phyloP scores from a whole-genome alignment of 2,113 vertebrate species.

The Ramphastos sulfuratus region DNA sequence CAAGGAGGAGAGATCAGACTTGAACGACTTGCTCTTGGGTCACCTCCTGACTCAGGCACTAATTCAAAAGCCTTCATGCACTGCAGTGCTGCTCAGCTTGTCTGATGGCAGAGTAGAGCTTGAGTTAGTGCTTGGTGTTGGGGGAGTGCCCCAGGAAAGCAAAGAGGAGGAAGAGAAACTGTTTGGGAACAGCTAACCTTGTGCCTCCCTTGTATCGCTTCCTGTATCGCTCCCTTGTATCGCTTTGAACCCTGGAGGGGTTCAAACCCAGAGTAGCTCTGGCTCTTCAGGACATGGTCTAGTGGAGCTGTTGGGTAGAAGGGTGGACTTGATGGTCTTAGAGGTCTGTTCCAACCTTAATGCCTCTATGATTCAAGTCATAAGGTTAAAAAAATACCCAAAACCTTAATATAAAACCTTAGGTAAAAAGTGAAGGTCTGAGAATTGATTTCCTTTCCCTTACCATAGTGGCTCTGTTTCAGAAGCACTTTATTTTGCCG shows the following conservation, averaged over 20 bases:
- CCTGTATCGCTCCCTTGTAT: background rate
- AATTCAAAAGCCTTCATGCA: background rate
- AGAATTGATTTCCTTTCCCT: background rate
- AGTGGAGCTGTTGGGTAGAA: no score
- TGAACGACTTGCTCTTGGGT: background rate
- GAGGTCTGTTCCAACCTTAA: no score
- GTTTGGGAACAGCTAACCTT: background rate
- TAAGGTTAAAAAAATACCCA: background rate
- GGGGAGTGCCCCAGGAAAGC: background rate
- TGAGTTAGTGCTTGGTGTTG: background rate
- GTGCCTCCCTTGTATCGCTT: background rate
- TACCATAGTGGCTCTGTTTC: background rate
- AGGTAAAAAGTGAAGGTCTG: background rate
- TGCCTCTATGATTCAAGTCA: background rate
- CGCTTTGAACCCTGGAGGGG: no score
- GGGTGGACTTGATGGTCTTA: no score
- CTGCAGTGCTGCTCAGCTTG: accelerated
- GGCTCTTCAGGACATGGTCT: no score
- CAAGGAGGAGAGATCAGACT: background rate
- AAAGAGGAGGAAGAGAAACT: background rate
- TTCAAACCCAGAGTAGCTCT: no score
- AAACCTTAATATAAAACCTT: background rate
- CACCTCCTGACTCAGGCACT: background rate
- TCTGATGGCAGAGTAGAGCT: background rate
- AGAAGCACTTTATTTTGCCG: background rate